Evolutionary conservation across 1,140 invertebrate species (phyloP).

Genomic region (Dendrolimus punctatus): DNA sequence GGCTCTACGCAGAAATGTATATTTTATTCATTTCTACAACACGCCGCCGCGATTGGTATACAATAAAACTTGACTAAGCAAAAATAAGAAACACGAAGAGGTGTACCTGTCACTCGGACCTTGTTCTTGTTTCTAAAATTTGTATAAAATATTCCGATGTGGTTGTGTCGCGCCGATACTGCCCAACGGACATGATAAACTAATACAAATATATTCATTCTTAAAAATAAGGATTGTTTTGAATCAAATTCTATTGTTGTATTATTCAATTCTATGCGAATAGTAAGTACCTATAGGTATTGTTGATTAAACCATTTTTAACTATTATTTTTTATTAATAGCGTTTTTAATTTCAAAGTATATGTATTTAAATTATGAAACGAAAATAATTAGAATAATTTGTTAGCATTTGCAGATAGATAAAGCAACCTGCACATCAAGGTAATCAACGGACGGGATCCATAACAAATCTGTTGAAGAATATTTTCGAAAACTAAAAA

Average conservation of each 20-base stretch:
- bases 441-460: no score
- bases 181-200: conserved; percentile 40
- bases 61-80: conserved; percentile 55
- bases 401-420: no score
- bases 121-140: conserved; percentile 69
- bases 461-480: no score
- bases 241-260: conserved; percentile 20
- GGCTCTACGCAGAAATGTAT: conserved; percentile 47
- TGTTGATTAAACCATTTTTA: no score
- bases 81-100: conserved; percentile 62
- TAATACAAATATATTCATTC: conserved; percentile 13
- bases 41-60: conserved; percentile 47
- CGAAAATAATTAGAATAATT: no score
- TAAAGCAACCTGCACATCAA: no score
- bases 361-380: no score
- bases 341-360: no score
- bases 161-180: conserved; percentile 45
- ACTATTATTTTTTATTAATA: no score
- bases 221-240: conserved; percentile 13
- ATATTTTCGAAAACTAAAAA: no score
- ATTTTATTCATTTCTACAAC: conserved; percentile 62
- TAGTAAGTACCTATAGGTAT: no score
- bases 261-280: conserved; percentile 4
- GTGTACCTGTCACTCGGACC: conserved; percentile 64
- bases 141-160: conserved; percentile 67